A percentile compares a stretch with the other conserved stretches of the same genome.
These are phyloP conservation scores for Serranus cabrilla DNA, from an alignment of 2,797 vertebrate genomes.

Conservation along the genomic window DNA sequence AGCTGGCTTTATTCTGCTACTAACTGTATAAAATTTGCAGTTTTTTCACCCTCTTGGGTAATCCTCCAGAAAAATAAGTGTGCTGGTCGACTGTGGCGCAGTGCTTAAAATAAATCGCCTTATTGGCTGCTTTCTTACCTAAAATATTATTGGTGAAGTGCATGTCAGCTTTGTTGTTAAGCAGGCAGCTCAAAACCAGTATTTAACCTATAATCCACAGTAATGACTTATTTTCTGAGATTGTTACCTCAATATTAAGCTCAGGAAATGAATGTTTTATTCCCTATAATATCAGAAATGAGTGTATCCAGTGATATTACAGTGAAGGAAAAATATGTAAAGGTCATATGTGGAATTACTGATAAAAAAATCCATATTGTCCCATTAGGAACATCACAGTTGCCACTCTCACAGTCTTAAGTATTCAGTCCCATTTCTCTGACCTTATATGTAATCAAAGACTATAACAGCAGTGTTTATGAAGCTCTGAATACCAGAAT, in stretches of 20 bases:
- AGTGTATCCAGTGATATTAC: slow-evolving; percentile 10
- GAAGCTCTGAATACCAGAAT: slow-evolving; percentile 45
- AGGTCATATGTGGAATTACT: slow-evolving; percentile 28
- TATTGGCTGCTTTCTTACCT: neutral
- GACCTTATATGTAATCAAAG: slow-evolving; percentile 47
- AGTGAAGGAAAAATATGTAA: slow-evolving; percentile 24
- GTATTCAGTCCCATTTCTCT: slow-evolving; percentile 13
- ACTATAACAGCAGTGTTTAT: slow-evolving; percentile 9
- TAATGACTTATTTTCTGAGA: slow-evolving; percentile 28
- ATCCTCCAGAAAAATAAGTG: slow-evolving; percentile 2
- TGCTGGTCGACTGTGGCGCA: slow-evolving; percentile 11
- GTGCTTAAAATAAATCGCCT: slow-evolving; percentile 46
- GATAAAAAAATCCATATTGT: slow-evolving; percentile 3
- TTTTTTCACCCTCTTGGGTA: slow-evolving; percentile 1
- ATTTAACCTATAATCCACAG: slow-evolving; percentile 18
- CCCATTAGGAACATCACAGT: neutral
- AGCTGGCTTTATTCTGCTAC: slow-evolving; percentile 17
- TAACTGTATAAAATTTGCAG: neutral
- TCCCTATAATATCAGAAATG: slow-evolving; percentile 12
- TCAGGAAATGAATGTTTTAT: slow-evolving; percentile 27
- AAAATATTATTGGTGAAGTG: slow-evolving; percentile 38
- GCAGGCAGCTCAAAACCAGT: slow-evolving; percentile 11
- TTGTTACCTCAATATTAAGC: slow-evolving; percentile 28
- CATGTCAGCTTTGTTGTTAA: slow-evolving; percentile 33
- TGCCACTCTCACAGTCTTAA: slow-evolving; percentile 23